A percentile compares a stretch with the other conserved stretches of the same genome.
phyloP scores from a whole-genome alignment of 2,113 vertebrate species.

The Trematocara nigrifrons region DNA sequence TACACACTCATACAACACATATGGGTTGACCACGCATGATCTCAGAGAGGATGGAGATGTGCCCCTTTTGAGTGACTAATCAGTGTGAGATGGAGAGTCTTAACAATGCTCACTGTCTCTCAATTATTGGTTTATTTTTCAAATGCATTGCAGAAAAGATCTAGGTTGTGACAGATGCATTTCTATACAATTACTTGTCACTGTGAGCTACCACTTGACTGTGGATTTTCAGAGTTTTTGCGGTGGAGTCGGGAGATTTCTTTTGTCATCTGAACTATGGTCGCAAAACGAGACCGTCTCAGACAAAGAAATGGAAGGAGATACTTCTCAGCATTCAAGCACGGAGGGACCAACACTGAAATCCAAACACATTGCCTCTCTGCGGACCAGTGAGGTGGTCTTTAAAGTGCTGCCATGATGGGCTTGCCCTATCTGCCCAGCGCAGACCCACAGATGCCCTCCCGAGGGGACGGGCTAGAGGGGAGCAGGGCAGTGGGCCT shows the following conservation, averaged over 20 bases:
- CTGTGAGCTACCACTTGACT: neutral
- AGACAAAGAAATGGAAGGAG: constrained; percentile 37
- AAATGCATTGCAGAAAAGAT: neutral
- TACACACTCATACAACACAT: neutral
- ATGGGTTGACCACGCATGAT: constrained; percentile 12
- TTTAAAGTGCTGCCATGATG: constrained; percentile 72
- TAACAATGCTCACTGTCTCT: neutral
- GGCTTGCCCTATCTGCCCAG: constrained; percentile 68
- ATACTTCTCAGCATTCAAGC: constrained; percentile 9
- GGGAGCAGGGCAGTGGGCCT: constrained; percentile 65
- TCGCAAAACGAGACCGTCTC: neutral
- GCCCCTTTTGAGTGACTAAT: constrained; percentile 11
- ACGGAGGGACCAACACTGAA: constrained; percentile 6
- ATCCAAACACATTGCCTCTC: constrained; percentile 53
- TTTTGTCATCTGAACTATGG: neutral
- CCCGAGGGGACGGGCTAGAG: constrained; percentile 58
- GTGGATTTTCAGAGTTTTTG: neutral
- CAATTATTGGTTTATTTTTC: neutral
- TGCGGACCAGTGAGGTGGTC: constrained; percentile 54
- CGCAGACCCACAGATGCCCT: constrained; percentile 72
- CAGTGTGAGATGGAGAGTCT: constrained; percentile 5
- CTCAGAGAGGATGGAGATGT: constrained; percentile 7
- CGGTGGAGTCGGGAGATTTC: neutral
- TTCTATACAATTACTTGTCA: neutral
- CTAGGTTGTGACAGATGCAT: neutral